These are phyloP conservation scores for Orycteropus afer DNA, from an alignment of 2,113 vertebrate genomes.

Conservation along the genomic window DNA sequence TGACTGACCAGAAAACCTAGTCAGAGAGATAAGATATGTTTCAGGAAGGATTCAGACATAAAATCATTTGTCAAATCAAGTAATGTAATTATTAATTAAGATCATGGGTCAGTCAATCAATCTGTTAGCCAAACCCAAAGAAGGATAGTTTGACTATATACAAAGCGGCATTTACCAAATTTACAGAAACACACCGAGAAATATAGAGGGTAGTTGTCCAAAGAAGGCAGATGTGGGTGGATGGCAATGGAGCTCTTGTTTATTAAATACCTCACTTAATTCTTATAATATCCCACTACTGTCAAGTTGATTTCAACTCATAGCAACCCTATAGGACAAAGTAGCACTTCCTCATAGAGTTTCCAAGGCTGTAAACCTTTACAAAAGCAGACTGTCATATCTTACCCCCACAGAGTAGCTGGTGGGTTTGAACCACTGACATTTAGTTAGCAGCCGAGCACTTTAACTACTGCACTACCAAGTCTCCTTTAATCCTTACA, in stretches of 20 bases:
- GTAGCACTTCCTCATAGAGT: too few relatives aligned
- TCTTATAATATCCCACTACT: not conserved
- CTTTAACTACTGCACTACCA: too few relatives aligned
- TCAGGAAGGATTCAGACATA: not conserved
- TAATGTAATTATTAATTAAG: not conserved
- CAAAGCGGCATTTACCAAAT: not conserved
- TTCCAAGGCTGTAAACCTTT: too few relatives aligned
- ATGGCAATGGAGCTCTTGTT: not conserved
- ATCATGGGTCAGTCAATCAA: not conserved
- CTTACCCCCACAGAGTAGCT: too few relatives aligned
- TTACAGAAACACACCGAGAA: constrained; percentile 15
- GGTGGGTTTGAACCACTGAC: too few relatives aligned
- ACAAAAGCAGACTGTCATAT: too few relatives aligned
- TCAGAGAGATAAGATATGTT: not conserved
- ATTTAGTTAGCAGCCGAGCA: too few relatives aligned
- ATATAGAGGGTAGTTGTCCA: not conserved
- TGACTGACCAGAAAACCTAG: not conserved
- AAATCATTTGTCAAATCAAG: not conserved
- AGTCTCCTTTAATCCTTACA: not conserved
- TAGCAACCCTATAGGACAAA: too few relatives aligned
- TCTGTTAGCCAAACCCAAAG: constrained; percentile 17
- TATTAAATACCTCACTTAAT: not conserved
- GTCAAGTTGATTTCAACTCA: too few relatives aligned
- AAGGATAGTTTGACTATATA: not conserved
- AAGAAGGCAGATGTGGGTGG: not conserved